Evolutionary conservation across 2,888 invertebrate genomes (phyloP).

Genomic region (Zootermopsis nevadensis): DNA sequence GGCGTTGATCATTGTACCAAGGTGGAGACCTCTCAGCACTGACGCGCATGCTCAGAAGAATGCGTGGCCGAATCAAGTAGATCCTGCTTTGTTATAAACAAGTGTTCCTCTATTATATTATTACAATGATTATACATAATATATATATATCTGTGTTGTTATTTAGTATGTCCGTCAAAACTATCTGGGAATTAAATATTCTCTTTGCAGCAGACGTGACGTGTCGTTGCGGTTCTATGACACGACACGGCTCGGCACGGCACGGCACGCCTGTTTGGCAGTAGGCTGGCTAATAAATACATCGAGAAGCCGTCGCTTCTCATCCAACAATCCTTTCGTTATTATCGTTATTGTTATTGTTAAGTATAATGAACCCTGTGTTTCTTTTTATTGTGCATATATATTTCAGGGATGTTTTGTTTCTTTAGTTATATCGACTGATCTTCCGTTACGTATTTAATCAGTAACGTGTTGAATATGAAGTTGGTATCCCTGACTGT

Average conservation of each 20-base stretch:
- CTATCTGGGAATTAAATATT: slow-evolving; percentile 2
- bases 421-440: slow-evolving; percentile 24
- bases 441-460: slow-evolving; percentile 42
- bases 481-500: slow-evolving; percentile 3
- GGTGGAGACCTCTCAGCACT: slow-evolving; percentile 35
- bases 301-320: not conserved
- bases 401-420: slow-evolving; percentile 39
- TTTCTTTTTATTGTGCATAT: slow-evolving; percentile 36
- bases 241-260: not conserved
- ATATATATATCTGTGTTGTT: slow-evolving; percentile 46
- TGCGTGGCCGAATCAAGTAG: slow-evolving; percentile 12
- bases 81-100: slow-evolving; percentile 46
- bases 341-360: slow-evolving; percentile 37
- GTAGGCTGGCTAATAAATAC: not conserved
- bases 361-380: slow-evolving; percentile 24
- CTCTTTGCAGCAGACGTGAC: slow-evolving; percentile 12
- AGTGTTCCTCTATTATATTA: slow-evolving; percentile 46
- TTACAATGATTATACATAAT: slow-evolving; percentile 43
- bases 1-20: slow-evolving; percentile 30
- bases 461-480: slow-evolving; percentile 20
- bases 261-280: slow-evolving; percentile 4
- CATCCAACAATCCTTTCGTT: not conserved
- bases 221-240: not conserved
- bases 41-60: slow-evolving; percentile 26
- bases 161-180: slow-evolving; percentile 44